These are phyloP conservation scores for Drosophila pseudoobscura DNA, from an alignment of 1,140 invertebrate species.

Conservation along the genomic window DNA sequence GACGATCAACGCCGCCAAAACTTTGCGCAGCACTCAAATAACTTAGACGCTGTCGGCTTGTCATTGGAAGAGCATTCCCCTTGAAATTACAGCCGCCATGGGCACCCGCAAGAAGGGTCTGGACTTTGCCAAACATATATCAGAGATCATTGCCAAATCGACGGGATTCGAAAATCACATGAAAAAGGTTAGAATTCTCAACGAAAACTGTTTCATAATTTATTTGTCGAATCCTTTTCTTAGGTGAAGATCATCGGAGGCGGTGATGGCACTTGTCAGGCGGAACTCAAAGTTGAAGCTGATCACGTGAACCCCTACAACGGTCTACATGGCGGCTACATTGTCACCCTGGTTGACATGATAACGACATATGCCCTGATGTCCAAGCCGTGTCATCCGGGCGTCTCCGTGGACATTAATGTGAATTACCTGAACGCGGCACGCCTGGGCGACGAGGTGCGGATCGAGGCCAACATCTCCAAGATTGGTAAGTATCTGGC, in stretches of 20 bases:
- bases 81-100: slow-evolving; percentile 29
- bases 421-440: slow-evolving; percentile 90
- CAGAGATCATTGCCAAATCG: slow-evolving; percentile 69
- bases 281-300: slow-evolving; percentile 90
- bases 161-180: slow-evolving; percentile 68
- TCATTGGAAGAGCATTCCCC: slow-evolving; percentile 8
- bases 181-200: slow-evolving; percentile 50
- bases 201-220: slow-evolving; percentile 29
- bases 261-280: slow-evolving; percentile 87
- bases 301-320: slow-evolving; percentile 91
- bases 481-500: slow-evolving; percentile 91
- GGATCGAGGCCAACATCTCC: slow-evolving; percentile 91
- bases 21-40: neutral
- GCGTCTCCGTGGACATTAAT: slow-evolving; percentile 90
- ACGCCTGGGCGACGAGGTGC: slow-evolving; percentile 89
- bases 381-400: slow-evolving; percentile 86
- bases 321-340: slow-evolving; percentile 93
- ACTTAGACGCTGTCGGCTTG: neutral
- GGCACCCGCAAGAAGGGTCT: slow-evolving; percentile 70
- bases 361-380: slow-evolving; percentile 92
- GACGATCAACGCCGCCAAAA: neutral
- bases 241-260: slow-evolving; percentile 89
- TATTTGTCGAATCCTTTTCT: neutral
- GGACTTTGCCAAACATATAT: slow-evolving; percentile 73
- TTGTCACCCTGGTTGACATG: slow-evolving; percentile 91